Percentiles rank a stretch among this genome's conserved stretches.
These are phyloP conservation scores for Mugil cephalus DNA, from an alignment of 2,113 vertebrate genomes.

Conservation along the genomic window DNA sequence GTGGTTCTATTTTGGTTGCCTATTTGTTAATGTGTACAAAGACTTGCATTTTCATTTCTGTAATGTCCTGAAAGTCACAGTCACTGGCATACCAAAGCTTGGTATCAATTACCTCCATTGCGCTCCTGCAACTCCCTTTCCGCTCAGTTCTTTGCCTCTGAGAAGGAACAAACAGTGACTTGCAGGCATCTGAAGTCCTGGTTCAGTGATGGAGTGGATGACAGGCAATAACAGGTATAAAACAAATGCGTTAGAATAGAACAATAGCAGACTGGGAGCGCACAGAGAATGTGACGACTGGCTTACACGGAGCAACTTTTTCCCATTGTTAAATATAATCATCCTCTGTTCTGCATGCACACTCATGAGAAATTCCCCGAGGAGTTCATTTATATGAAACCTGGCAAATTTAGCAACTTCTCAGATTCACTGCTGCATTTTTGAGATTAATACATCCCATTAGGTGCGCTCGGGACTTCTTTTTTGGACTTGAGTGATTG, in stretches of 20 bases:
- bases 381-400: constrained; percentile 77
- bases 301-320: constrained; percentile 66
- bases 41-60: constrained; percentile 66
- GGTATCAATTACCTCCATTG: constrained; percentile 81
- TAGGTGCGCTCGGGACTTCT: constrained; percentile 38
- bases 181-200: constrained; percentile 65
- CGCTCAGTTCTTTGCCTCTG: constrained; percentile 49
- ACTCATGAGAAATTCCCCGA: constrained; percentile 63
- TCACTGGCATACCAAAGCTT: constrained; percentile 55
- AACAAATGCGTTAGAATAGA: constrained; percentile 66
- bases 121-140: constrained; percentile 50
- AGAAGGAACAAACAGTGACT: constrained; percentile 76
- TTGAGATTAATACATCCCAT: constrained; percentile 47
- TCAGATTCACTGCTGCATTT: constrained; percentile 62
- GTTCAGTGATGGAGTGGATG: constrained; percentile 73
- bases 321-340: constrained; percentile 84
- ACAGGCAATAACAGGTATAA: constrained; percentile 73
- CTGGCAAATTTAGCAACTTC: constrained; percentile 77
- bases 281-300: constrained; percentile 47
- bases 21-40: constrained; percentile 61
- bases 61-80: constrained; percentile 73
- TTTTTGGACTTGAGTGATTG: constrained; percentile 42
- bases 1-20: constrained; percentile 62
- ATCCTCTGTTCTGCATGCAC: constrained; percentile 71
- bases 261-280: constrained; percentile 55